phyloP scores from a whole-genome alignment of 2,113 vertebrate genomes.

The Hemicordylus capensis region DNA sequence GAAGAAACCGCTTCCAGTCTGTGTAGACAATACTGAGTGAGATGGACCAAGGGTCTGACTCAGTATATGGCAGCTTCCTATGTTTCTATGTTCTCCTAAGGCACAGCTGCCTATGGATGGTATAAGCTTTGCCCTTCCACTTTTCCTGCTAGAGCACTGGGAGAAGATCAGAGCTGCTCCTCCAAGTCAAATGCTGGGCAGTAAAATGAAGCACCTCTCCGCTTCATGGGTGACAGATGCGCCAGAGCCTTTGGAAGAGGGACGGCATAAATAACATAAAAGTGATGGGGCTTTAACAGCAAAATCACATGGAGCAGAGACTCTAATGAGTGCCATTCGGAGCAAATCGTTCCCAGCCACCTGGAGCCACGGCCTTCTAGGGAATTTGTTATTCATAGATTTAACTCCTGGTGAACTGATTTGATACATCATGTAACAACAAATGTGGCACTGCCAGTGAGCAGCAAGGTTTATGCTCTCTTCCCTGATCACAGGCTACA shows the following conservation, averaged over 20 bases:
- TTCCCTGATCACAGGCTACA: slow-evolving; percentile 23
- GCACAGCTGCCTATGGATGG: no score
- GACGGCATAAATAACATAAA: slow-evolving; percentile 46
- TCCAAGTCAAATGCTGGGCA: fast-evolving
- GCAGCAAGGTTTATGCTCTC: slow-evolving; percentile 67
- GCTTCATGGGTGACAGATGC: slow-evolving; percentile 42
- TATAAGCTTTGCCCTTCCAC: background rate
- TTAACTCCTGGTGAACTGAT: slow-evolving; percentile 71
- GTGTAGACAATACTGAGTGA: no score
- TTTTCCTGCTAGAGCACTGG: fast-evolving
- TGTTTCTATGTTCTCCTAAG: no score
- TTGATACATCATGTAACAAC: slow-evolving; percentile 77
- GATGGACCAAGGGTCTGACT: no score
- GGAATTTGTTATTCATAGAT: slow-evolving; percentile 50
- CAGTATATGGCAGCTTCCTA: no score
- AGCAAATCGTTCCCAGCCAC: slow-evolving; percentile 67
- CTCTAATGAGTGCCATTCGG: slow-evolving; percentile 55
- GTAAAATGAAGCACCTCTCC: background rate
- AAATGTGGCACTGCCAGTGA: slow-evolving; percentile 62
- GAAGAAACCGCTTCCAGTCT: no score
- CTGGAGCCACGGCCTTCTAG: slow-evolving; percentile 41
- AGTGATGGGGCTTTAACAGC: slow-evolving; percentile 57
- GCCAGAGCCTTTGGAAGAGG: background rate
- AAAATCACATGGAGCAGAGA: slow-evolving; percentile 44
- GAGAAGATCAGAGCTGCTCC: background rate